phyloP scores from a whole-genome alignment of 30 jellyfish, hydroid and myxozoan genomes.

The Nemopilema nomurai region DNA sequence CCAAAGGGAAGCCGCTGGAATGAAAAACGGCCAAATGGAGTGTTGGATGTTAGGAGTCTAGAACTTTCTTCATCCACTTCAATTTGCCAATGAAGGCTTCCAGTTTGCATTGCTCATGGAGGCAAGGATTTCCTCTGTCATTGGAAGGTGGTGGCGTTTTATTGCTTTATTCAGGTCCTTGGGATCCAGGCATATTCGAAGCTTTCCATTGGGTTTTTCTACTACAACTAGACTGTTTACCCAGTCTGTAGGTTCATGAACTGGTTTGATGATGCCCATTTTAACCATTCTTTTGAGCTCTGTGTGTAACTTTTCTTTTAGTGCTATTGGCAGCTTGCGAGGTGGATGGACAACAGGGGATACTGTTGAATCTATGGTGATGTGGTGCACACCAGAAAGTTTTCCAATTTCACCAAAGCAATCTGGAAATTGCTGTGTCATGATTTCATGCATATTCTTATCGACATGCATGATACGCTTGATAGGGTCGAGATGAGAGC shows the following conservation, averaged over 20 bases:
- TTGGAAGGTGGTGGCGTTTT: conserved; percentile 72
- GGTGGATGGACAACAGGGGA: conserved; percentile 43
- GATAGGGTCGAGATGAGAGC: conserved; percentile 40
- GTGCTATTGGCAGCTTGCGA: conserved; percentile 23
- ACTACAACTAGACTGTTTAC: conserved; percentile 10
- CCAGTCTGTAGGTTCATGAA: conserved; percentile 67
- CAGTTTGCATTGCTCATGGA: conserved; percentile 59
- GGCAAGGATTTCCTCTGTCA: conserved; percentile 77
- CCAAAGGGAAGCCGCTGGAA: conserved; percentile 60
- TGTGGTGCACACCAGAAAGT: conserved; percentile 72
- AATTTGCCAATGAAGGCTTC: conserved; percentile 84
- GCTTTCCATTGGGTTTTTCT: conserved; percentile 70
- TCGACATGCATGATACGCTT: conserved; percentile 46
- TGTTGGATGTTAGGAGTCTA: conserved; percentile 60
- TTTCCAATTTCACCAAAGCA: conserved; percentile 84
- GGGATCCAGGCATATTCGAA: conserved; percentile 82
- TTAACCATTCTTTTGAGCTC: conserved; percentile 23
- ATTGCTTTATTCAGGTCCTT: conserved; percentile 53
- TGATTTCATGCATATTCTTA: conserved; percentile 11
- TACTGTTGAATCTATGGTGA: conserved; percentile 55
- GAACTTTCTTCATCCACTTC: conserved; percentile 67
- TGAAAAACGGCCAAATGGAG: conserved; percentile 69
- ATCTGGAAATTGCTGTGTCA: conserved; percentile 42
- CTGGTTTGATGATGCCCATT: conserved; percentile 41
- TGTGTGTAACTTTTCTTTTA: conserved; percentile 14